phyloP scores from a whole-genome alignment of 2,888 invertebrate species.

The Argyra leucocephala region DNA sequence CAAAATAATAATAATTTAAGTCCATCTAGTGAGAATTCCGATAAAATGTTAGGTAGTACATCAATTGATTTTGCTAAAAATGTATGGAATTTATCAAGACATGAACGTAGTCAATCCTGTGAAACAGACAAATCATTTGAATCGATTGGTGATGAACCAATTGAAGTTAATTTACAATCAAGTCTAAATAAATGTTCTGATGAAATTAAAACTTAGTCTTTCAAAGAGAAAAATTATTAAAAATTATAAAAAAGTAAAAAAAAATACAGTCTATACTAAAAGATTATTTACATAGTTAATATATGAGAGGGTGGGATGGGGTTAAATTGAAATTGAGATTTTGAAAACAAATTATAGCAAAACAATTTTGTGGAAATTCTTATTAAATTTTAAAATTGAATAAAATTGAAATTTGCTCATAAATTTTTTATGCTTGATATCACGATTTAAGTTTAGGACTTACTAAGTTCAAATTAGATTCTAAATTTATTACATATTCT shows the following conservation, averaged over 20 bases:
- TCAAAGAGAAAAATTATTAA: background rate
- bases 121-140: conserved; percentile 10
- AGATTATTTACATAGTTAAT: no score
- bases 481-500: no score
- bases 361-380: no score
- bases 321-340: no score
- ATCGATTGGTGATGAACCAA: background rate
- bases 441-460: no score
- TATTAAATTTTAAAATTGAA: no score
- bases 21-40: conserved; percentile 4
- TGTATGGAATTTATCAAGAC: background rate
- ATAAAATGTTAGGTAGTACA: background rate
- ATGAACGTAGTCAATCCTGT: conserved; percentile 5
- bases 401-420: no score
- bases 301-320: no score
- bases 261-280: no score
- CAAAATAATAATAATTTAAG: conserved; percentile 2
- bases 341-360: no score
- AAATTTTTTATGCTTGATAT: no score
- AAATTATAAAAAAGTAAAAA: background rate
- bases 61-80: background rate
- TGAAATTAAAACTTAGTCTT: background rate
- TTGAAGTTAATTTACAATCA: background rate
- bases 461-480: no score
- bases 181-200: background rate